Evolutionary conservation across 37 sponge, comb jelly and placozoan genomes (phyloP).

Genomic region (Dysidea cf. avara): DNA sequence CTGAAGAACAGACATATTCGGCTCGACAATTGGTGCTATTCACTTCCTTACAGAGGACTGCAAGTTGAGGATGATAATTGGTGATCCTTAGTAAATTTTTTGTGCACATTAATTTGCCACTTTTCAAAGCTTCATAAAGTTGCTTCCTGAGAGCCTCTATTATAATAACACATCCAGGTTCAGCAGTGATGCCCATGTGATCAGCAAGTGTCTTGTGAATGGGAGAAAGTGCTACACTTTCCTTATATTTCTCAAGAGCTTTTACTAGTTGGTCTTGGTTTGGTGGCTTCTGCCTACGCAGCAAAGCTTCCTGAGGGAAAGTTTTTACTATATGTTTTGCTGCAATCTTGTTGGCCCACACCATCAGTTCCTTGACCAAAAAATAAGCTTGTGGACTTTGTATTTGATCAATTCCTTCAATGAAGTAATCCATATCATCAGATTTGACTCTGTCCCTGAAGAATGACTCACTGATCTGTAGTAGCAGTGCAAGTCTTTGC

Average conservation of each 20-base stretch:
- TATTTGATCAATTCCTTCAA: slow-evolving; percentile 10
- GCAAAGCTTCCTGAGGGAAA: slow-evolving; percentile 15
- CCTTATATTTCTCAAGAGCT: not conserved
- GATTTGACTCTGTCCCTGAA: too few relatives aligned
- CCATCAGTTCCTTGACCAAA: slow-evolving; percentile 69
- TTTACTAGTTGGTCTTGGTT: slow-evolving; percentile 1
- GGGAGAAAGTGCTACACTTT: slow-evolving; percentile 3
- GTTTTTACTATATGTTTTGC: slow-evolving; percentile 8
- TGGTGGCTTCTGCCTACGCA: slow-evolving; percentile 40
- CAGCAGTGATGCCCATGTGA: too few relatives aligned
- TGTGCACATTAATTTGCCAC: not conserved
- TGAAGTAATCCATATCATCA: not conserved
- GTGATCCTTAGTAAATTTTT: slow-evolving; percentile 13
- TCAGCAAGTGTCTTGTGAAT: not conserved
- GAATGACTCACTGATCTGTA: slow-evolving; percentile 18
- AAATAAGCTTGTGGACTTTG: slow-evolving; percentile 43
- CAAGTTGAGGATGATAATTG: slow-evolving; percentile 48
- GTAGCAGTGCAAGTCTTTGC: slow-evolving; percentile 21
- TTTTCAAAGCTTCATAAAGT: not conserved
- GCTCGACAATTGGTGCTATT: slow-evolving; percentile 2
- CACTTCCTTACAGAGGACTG: slow-evolving; percentile 8
- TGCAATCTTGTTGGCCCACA: slow-evolving; percentile 59
- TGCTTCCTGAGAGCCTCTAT: slow-evolving; percentile 1
- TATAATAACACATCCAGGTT: not conserved
- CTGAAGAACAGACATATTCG: slow-evolving; percentile 33